A percentile compares a stretch with the other conserved stretches of the same genome.
These are phyloP conservation scores for Corythoichthys intestinalis DNA, from an alignment of 2,113 vertebrate species.

Conservation along the genomic window DNA sequence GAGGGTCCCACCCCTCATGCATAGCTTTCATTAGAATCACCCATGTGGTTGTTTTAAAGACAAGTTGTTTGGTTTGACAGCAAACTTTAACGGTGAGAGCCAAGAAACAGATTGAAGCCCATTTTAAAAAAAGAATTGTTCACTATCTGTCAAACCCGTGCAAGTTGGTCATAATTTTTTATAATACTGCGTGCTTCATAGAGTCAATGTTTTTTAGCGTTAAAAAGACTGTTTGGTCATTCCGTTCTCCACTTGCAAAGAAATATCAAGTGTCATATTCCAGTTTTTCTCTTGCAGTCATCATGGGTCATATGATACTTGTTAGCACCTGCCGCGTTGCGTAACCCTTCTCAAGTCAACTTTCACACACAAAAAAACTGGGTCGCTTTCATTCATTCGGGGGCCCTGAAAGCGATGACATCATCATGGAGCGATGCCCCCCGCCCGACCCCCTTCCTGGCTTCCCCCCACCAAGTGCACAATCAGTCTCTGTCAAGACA, in stretches of 20 bases:
- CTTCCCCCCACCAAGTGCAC: slow-evolving; percentile 30
- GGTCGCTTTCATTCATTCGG: slow-evolving; percentile 34
- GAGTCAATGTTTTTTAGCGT: no score
- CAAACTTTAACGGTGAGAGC: background rate
- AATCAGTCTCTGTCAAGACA: slow-evolving; percentile 67
- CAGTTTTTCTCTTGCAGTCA: no score
- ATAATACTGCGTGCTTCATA: no score
- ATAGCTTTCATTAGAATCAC: no score
- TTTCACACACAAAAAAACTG: slow-evolving; percentile 21
- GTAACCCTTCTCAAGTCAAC: slow-evolving; percentile 53
- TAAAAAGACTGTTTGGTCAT: no score
- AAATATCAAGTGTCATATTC: no score
- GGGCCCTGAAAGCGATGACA: slow-evolving; percentile 53
- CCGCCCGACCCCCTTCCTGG: background rate
- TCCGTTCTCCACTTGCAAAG: no score
- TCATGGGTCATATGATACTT: slow-evolving; percentile 55
- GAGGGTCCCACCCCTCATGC: no score
- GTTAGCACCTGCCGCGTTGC: slow-evolving; percentile 66
- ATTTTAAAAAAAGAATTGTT: background rate
- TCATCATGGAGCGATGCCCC: slow-evolving; percentile 52
- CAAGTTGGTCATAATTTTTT: background rate
- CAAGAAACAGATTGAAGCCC: background rate
- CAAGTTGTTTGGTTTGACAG: background rate
- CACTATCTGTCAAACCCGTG: background rate
- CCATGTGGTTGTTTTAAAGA: no score